Conservation (phyloP, 2,888 invertebrate genomes). For the Drosophila fungiperda region DNA sequence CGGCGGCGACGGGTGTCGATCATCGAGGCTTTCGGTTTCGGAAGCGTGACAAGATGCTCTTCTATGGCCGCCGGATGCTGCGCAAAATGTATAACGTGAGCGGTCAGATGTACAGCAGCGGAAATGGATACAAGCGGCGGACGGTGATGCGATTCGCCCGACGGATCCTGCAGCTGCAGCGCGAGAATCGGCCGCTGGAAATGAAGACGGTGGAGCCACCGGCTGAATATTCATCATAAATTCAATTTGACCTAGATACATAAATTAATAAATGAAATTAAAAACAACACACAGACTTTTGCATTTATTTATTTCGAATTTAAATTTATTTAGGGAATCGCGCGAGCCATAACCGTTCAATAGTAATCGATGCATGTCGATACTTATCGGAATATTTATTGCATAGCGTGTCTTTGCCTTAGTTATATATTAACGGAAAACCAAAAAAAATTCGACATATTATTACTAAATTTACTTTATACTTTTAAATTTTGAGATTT, state of each 20-base stretch:
- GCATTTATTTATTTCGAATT: conserved; percentile 2
- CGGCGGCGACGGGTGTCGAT: conserved; percentile 64
- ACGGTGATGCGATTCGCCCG: conserved; percentile 96
- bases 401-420: conserved; percentile 9
- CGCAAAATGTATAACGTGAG: conserved; percentile 93
- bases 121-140: conserved; percentile 92
- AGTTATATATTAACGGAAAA: conserved; percentile 8
- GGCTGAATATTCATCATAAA: conserved; percentile 88
- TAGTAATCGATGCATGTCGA: background rate
- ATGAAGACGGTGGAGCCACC: conserved; percentile 96
- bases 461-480: background rate
- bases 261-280: background rate
- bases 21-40: conserved; percentile 89
- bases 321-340: conserved; percentile 8
- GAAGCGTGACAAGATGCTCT: conserved; percentile 97
- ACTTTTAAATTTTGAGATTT: background rate
- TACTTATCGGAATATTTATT: conserved; percentile 6
- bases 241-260: background rate
- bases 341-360: conserved; percentile 5
- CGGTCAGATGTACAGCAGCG: conserved; percentile 89
- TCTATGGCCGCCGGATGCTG: conserved; percentile 97
- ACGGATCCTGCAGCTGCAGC: conserved; percentile 92
- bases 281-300: background rate
- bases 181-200: conserved; percentile 92
- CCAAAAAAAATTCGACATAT: conserved; percentile 3